Conservation (phyloP, 2,888 invertebrate species). For the Cheilosia impressa region DNA sequence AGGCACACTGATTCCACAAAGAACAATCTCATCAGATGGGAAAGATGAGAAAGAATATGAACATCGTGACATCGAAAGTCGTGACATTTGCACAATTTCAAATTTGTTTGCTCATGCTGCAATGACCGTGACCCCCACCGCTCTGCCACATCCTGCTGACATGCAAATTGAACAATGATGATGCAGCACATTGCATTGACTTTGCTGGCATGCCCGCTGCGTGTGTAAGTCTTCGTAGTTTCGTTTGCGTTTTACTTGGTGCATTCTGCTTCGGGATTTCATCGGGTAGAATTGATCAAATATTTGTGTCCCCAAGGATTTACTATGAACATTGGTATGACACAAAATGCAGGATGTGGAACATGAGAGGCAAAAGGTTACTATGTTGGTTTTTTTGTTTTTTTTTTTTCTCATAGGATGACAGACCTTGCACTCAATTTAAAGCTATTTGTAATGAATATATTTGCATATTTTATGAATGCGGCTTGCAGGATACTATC, state of each 20-base stretch:
- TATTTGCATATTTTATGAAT: conserved; percentile 71
- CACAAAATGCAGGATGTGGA: conserved; percentile 20
- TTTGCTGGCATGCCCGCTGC: neutral
- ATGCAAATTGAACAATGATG: conserved; percentile 74
- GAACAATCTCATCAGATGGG: conserved; percentile 47
- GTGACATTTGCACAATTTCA: conserved; percentile 73
- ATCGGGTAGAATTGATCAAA: conserved; percentile 70
- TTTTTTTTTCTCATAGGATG: conserved; percentile 5
- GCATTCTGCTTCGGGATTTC: conserved; percentile 47
- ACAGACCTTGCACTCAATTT: conserved; percentile 66
- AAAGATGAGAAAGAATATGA: conserved; percentile 36
- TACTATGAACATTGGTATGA: conserved; percentile 16
- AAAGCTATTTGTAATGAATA: conserved; percentile 68
- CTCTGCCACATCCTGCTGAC: conserved; percentile 68
- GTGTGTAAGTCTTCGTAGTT: conserved; percentile 34
- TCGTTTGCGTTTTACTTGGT: conserved; percentile 32
- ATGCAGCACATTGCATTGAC: conserved; percentile 68
- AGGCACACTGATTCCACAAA: conserved; percentile 11
- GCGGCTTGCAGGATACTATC: conserved; percentile 47
- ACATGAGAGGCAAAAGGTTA: conserved; percentile 32
- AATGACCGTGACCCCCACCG: conserved; percentile 71
- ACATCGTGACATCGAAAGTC: conserved; percentile 66
- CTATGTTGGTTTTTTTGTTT: conserved; percentile 28
- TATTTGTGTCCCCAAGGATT: conserved; percentile 69
- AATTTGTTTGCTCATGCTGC: conserved; percentile 74